phyloP scores from a whole-genome alignment of 2,888 invertebrate species.

The Metallyticus violacea region DNA sequence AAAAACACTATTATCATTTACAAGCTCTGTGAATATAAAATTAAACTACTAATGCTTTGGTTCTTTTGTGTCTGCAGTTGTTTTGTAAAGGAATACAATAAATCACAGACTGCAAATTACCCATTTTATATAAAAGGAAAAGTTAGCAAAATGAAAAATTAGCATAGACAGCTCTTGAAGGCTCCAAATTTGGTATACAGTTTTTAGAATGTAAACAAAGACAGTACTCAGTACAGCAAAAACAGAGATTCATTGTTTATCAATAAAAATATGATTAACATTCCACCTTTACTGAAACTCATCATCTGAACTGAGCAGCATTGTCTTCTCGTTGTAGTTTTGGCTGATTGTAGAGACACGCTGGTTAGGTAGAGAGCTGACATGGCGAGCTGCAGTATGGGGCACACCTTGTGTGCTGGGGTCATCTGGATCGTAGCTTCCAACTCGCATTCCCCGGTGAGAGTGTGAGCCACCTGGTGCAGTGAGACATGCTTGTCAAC shows the following conservation, averaged over 20 bases:
- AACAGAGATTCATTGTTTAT: background rate
- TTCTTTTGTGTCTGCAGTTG: background rate
- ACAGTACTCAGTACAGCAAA: background rate
- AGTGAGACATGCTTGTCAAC: slow-evolving; percentile 24
- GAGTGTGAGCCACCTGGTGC: slow-evolving; percentile 57
- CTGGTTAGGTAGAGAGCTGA: slow-evolving; percentile 44
- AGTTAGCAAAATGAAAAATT: background rate
- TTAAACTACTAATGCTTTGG: background rate
- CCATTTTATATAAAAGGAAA: background rate
- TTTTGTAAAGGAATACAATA: background rate
- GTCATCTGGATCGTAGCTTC: slow-evolving; percentile 68
- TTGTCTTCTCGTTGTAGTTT: slow-evolving; percentile 94
- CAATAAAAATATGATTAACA: background rate
- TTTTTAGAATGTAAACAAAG: background rate
- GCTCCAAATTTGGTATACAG: background rate
- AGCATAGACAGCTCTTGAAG: background rate
- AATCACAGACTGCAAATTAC: background rate
- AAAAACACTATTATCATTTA: background rate
- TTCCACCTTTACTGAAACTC: slow-evolving; percentile 70
- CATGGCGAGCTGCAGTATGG: slow-evolving; percentile 16
- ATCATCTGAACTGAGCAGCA: slow-evolving; percentile 92
- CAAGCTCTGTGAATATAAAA: background rate
- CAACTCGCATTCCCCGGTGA: slow-evolving; percentile 63
- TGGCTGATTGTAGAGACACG: slow-evolving; percentile 77
- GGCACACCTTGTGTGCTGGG: slow-evolving; percentile 44